Evolutionary conservation across 1,140 invertebrate species (phyloP).

Genomic region (Lycorma delicatula): DNA sequence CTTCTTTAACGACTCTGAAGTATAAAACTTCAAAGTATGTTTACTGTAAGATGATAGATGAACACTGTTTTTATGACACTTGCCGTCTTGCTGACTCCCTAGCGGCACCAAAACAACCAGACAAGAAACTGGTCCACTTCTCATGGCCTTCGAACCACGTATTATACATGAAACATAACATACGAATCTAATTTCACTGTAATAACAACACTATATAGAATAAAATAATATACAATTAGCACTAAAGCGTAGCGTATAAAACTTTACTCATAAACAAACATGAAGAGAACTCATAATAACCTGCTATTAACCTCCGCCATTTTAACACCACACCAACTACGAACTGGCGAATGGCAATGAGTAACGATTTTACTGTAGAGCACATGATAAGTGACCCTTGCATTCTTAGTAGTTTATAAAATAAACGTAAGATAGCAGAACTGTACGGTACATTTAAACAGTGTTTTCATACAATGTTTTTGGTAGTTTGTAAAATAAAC

Average conservation of each 20-base stretch:
- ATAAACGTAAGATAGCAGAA: too few relatives aligned
- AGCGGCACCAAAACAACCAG: conserved; percentile 23
- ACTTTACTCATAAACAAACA: background rate
- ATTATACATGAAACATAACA: background rate
- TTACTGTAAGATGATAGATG: conserved; percentile 13
- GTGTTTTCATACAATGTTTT: too few relatives aligned
- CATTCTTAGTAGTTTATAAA: too few relatives aligned
- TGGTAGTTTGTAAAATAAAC: too few relatives aligned
- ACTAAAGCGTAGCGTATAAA: background rate
- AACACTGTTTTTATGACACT: conserved; percentile 25
- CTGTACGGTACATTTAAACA: too few relatives aligned
- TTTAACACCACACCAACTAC: conserved; percentile 13
- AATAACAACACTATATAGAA: background rate
- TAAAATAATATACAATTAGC: too few relatives aligned
- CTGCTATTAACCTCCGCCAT: conserved; percentile 21
- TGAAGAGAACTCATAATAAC: conserved; percentile 10
- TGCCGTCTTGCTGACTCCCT: conserved; percentile 18
- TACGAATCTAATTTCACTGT: background rate
- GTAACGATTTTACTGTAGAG: conserved; percentile 17
- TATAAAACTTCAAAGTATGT: background rate
- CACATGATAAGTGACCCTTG: conserved; percentile 17
- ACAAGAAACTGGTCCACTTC: conserved; percentile 23
- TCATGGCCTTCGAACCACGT: conserved; percentile 19
- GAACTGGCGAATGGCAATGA: conserved; percentile 8
- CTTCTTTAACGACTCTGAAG: background rate